phyloP scores from a whole-genome alignment of 2,797 vertebrate species.

The Cetoscarus ocellatus region DNA sequence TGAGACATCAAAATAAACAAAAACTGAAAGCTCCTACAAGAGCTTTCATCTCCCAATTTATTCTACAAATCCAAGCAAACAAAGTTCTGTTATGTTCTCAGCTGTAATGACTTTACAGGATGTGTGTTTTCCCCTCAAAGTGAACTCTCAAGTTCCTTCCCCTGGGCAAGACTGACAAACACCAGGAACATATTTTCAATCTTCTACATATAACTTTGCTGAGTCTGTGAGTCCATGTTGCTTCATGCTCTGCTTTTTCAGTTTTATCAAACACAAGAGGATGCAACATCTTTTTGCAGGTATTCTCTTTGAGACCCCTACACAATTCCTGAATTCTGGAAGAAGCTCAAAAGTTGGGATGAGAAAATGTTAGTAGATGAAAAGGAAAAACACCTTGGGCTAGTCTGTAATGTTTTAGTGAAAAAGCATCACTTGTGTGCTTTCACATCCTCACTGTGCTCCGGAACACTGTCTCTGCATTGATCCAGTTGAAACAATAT shows the following conservation, averaged over 20 bases:
- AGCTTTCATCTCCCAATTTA: too few relatives aligned
- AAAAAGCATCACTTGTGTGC: conserved; percentile 45
- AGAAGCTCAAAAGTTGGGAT: conserved; percentile 14
- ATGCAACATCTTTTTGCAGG: conserved; percentile 14
- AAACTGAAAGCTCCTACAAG: too few relatives aligned
- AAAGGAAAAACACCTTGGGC: conserved; percentile 33
- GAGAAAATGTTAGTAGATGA: conserved; percentile 14
- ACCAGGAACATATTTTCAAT: too few relatives aligned
- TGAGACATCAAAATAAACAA: too few relatives aligned
- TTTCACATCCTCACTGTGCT: conserved; percentile 27
- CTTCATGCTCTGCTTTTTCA: background rate
- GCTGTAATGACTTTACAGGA: too few relatives aligned
- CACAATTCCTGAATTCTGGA: background rate
- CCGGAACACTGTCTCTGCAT: conserved; percentile 26
- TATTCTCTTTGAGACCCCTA: conserved; percentile 6
- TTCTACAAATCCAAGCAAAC: too few relatives aligned
- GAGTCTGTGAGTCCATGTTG: background rate
- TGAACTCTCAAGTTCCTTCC: background rate
- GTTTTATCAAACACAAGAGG: background rate
- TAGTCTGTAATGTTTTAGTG: conserved; percentile 34
- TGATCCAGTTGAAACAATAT: conserved; percentile 42
- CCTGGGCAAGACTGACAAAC: too few relatives aligned
- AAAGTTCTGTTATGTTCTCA: too few relatives aligned
- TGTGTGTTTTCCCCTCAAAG: background rate
- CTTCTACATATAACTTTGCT: background rate